Evolutionary conservation across 2,797 vertebrate species (phyloP), one percentile per base, ranked within the genome.

Genomic region (Poeciliopsis turneri): DNA sequence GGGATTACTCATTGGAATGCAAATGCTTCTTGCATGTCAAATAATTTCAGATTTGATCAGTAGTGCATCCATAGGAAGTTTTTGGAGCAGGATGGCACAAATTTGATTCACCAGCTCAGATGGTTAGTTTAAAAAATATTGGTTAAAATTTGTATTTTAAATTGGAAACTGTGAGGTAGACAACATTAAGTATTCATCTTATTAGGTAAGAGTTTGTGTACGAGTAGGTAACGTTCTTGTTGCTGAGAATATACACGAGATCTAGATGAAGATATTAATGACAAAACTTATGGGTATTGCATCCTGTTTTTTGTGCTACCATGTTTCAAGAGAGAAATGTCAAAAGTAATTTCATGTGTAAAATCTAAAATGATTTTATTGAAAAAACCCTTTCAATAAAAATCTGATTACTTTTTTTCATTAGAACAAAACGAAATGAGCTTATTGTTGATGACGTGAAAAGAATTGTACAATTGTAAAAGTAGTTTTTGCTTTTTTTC

Each of bases 1-100:
- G 81, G 81, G 87, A 89, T 92, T 78, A 76, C 51, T 79, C 39
- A 70, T 78, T 28, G 41, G 36, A 57, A 64, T 41, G 41, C 3
- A 2, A 75, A 72, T 39, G 2, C 43, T 51, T 33, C 39, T 28
- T 15, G 51, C 18, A 64, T 64, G 45, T 39, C 45, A 36, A 72
- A 47, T 12, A 15, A 55, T 84, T 71, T 80, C 13, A 82, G 28
- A 75, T 82, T 66, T 76, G 15, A 41, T 68, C 66, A 68, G 36
- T 2, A 25, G 23, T 25, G 10, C 51, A 53, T 53, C 8, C 23
- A 53, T 25, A 53, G 51, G 51, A 53, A 25, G 23, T 9, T 53
- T 53, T 25, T 53, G 8, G 51, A 25, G 20, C 23, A 1, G 28
- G 15, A 30, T 61, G 28, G 12, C 15, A 61, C 13, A 33, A 61